A percentile compares a stretch with the other conserved stretches of the same genome.
Evolutionary conservation across 2,797 vertebrate genomes (phyloP).

Genomic region (Argya squamiceps): DNA sequence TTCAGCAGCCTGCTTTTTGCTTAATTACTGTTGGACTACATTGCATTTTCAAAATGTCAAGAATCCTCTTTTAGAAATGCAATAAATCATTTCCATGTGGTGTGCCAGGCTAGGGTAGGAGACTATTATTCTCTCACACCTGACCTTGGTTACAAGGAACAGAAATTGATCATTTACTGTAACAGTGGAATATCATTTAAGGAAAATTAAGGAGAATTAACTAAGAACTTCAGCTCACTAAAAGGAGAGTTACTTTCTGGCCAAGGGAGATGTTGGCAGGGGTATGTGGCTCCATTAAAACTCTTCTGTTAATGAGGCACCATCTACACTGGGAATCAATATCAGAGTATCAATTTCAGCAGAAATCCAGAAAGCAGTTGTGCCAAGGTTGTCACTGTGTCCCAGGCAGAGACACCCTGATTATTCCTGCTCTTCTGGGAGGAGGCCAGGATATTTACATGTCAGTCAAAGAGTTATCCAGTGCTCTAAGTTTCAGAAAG

Average conservation of each 20-base stretch:
- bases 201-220: slow-evolving; percentile 29
- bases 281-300: background rate
- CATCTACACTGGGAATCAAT: background rate
- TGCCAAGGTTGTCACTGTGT: background rate
- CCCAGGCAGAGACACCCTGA: background rate
- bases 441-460: background rate
- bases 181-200: slow-evolving; percentile 19
- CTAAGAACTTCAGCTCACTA: background rate
- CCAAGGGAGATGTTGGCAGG: background rate
- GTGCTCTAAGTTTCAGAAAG: background rate
- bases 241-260: background rate
- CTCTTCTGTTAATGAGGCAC: background rate
- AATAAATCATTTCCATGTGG: slow-evolving; percentile 76
- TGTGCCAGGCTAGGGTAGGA: slow-evolving; percentile 29
- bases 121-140: slow-evolving; percentile 67
- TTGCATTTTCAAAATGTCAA: slow-evolving; percentile 80
- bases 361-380: background rate
- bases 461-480: background rate
- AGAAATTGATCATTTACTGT: slow-evolving; percentile 69
- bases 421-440: background rate
- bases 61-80: slow-evolving; percentile 71
- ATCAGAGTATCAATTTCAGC: background rate
- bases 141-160: slow-evolving; percentile 69
- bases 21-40: slow-evolving; percentile 78
- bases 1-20: slow-evolving; percentile 67